These are phyloP conservation scores for Caenorhabditis japonica DNA, from an alignment of 2,888 invertebrate genomes.

Conservation along the genomic window DNA sequence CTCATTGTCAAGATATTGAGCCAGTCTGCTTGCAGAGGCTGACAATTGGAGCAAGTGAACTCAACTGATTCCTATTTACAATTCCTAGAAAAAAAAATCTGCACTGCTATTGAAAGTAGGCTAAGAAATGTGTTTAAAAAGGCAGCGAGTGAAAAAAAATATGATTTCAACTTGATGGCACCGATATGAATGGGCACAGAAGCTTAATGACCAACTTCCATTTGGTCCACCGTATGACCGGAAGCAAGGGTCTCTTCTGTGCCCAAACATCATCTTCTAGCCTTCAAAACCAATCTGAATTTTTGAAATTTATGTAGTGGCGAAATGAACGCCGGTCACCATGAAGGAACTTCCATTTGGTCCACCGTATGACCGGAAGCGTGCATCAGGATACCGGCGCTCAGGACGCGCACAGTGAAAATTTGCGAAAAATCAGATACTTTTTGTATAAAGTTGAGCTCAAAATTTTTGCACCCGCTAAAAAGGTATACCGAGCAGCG, in stretches of 20 bases:
- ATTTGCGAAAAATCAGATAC: slow-evolving; percentile 14
- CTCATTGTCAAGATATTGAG: slow-evolving; percentile 40
- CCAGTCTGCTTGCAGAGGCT: slow-evolving; percentile 7
- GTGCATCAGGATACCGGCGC: slow-evolving; percentile 37
- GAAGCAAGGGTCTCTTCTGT: slow-evolving; percentile 56
- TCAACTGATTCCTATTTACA: slow-evolving; percentile 31
- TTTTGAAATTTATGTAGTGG: slow-evolving; percentile 27
- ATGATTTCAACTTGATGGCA: slow-evolving; percentile 19
- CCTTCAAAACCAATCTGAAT: background rate
- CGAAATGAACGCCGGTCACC: slow-evolving; percentile 43
- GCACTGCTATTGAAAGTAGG: too few relatives aligned
- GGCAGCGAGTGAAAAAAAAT: slow-evolving; percentile 15
- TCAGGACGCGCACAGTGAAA: slow-evolving; percentile 38
- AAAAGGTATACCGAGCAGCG: slow-evolving; percentile 28
- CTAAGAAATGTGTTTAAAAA: too few relatives aligned
- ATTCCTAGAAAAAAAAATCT: slow-evolving; percentile 22
- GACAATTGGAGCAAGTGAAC: slow-evolving; percentile 32
- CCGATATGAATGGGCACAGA: slow-evolving; percentile 30
- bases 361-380: slow-evolving; percentile 61
- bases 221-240: slow-evolving; percentile 62
- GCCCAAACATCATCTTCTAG: slow-evolving; percentile 21
- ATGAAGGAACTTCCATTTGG: slow-evolving; percentile 55
- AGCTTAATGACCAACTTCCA: slow-evolving; percentile 53
- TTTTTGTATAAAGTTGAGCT: too few relatives aligned
- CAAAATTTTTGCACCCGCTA: background rate